Evolutionary conservation across 2,888 invertebrate species (phyloP).

Genomic region (Lithophane semibrunnea): DNA sequence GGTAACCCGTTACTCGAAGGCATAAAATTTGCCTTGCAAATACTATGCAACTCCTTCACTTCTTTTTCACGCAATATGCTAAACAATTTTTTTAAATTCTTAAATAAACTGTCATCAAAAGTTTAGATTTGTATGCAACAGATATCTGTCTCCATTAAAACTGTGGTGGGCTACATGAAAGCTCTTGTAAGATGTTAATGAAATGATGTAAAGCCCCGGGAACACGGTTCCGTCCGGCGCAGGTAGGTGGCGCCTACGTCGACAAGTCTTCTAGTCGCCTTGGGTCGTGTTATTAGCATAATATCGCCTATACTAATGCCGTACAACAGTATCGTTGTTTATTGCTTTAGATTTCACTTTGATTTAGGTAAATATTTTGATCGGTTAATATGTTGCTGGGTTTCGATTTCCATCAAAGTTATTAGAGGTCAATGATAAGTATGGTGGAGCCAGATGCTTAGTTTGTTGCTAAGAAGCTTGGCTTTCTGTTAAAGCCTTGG

Average conservation of each 20-base stretch:
- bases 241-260: conserved; percentile 80
- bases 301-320: conserved; percentile 57
- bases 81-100: conserved; percentile 31
- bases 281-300: conserved; percentile 67
- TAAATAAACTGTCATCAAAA: conserved; percentile 46
- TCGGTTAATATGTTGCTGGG: conserved; percentile 29
- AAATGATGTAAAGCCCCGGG: conserved; percentile 72
- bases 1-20: conserved; percentile 38
- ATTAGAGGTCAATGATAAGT: conserved; percentile 14
- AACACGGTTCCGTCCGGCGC: conserved; percentile 73
- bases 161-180: conserved; percentile 70
- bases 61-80: conserved; percentile 32
- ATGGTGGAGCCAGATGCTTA: conserved; percentile 14
- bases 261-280: conserved; percentile 64
- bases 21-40: conserved; percentile 62
- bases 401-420: conserved; percentile 20
- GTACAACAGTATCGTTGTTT: conserved; percentile 55
- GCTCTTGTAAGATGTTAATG: conserved; percentile 76
- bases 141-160: conserved; percentile 68
- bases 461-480: conserved; percentile 2
- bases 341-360: conserved; percentile 56
- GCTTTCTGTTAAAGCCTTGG: not conserved
- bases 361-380: conserved; percentile 56
- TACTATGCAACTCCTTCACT: conserved; percentile 27
- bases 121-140: conserved; percentile 56